Percentiles rank a stretch among this genome's conserved stretches.
phyloP scores from a whole-genome alignment of 2,888 invertebrate genomes.

The Sialis lutaria region DNA sequence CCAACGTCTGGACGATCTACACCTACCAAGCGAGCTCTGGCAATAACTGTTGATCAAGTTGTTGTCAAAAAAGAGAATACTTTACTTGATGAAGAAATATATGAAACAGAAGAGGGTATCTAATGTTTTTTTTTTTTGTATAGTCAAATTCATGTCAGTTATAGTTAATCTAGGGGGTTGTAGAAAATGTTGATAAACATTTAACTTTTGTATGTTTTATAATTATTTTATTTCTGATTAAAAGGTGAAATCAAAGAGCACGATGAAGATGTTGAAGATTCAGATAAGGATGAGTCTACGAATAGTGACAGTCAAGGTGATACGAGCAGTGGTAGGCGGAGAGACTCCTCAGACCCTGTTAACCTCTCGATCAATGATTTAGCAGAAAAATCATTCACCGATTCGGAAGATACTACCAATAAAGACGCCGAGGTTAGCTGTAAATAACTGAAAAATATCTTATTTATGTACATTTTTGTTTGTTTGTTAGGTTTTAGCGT shows the following conservation, averaged over 20 bases:
- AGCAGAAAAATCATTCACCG: slow-evolving; percentile 35
- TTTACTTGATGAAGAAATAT: slow-evolving; percentile 21
- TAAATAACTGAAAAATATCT: not conserved
- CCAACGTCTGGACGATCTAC: slow-evolving; percentile 4
- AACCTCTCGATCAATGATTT: slow-evolving; percentile 53
- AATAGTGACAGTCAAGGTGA: slow-evolving; percentile 23
- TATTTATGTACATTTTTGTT: not conserved
- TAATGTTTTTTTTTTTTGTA: slow-evolving; percentile 9
- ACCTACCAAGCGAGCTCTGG: slow-evolving; percentile 9
- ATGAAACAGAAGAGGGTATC: slow-evolving; percentile 32
- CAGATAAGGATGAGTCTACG: slow-evolving; percentile 12
- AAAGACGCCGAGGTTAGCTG: slow-evolving; percentile 22
- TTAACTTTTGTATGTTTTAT: not conserved
- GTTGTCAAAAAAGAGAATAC: slow-evolving; percentile 24
- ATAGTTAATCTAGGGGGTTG: not conserved
- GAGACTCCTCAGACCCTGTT: slow-evolving; percentile 66
- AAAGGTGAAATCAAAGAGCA: slow-evolving; percentile 29
- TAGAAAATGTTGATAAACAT: not conserved
- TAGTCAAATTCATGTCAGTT: not conserved
- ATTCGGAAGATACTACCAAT: slow-evolving; percentile 26
- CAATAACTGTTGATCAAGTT: slow-evolving; percentile 9
- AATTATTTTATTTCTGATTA: not conserved
- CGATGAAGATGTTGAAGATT: slow-evolving; percentile 18
- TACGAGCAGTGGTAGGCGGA: slow-evolving; percentile 27
- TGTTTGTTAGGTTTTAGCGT: not conserved